These are phyloP conservation scores for Pseudotriccus pelzelni DNA, from an alignment of 2,797 vertebrate species.

Conservation along the genomic window DNA sequence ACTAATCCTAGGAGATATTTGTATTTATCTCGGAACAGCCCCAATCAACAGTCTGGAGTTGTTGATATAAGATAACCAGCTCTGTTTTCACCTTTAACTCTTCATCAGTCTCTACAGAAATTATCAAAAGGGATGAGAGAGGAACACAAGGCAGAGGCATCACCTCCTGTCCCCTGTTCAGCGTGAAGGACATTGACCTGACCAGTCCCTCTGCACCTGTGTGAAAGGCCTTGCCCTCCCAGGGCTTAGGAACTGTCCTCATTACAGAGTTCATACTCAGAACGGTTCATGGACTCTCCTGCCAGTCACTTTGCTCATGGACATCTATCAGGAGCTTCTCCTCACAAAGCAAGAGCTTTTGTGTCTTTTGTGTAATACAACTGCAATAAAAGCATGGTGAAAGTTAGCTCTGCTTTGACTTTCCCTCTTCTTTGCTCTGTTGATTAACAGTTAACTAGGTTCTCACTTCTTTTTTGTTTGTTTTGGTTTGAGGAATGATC, in stretches of 20 bases:
- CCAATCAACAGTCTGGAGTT: not conserved
- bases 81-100: not conserved
- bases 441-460: not conserved
- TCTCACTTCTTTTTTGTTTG: not conserved
- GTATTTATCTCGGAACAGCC: not conserved
- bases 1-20: not conserved
- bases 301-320: not conserved
- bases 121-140: not conserved
- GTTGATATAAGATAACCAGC: not conserved
- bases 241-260: not conserved
- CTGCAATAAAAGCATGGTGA: not conserved
- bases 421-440: not conserved
- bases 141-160: not conserved
- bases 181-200: rapidly evolving
- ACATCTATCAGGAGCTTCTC: not conserved
- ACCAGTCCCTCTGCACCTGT: rapidly evolving
- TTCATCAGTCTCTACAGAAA: not conserved
- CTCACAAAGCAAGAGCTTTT: not conserved
- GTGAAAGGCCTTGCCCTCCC: not conserved
- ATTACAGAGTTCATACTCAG: rapidly evolving
- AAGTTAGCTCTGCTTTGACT: not conserved
- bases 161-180: not conserved
- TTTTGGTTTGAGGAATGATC: not conserved
- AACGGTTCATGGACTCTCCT: not conserved
- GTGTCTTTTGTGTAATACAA: not conserved